Conservation (phyloP, 2,888 invertebrate species). For the Cheilosia soror region DNA sequence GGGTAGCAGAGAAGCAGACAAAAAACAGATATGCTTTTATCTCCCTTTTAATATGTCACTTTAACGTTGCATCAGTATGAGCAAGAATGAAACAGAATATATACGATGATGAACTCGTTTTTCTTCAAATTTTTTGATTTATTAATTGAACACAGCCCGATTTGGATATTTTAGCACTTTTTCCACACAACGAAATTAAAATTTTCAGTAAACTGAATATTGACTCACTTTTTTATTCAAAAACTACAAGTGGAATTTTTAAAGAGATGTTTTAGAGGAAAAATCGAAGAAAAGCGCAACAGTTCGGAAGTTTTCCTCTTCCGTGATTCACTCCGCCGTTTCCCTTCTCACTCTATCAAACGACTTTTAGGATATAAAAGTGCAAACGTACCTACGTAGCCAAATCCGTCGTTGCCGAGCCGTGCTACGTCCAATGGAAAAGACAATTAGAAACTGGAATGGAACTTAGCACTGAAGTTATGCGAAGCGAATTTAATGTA, state of each 20-base stretch:
- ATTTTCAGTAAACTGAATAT: neutral
- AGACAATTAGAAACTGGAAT: conserved; percentile 66
- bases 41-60: conserved; percentile 63
- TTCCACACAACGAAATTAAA: conserved; percentile 4
- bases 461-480: conserved; percentile 49
- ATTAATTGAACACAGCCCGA: conserved; percentile 69
- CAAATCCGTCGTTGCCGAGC: conserved; percentile 14
- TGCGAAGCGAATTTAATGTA: conserved; percentile 59
- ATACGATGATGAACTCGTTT: conserved; percentile 47
- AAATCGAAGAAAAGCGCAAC: conserved; percentile 60
- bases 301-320: conserved; percentile 52
- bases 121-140: conserved; percentile 42
- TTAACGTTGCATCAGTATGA: conserved; percentile 29
- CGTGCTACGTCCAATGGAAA: conserved; percentile 43
- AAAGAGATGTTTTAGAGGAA: conserved; percentile 4
- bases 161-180: conserved; percentile 34
- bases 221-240: neutral
- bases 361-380: conserved; percentile 35
- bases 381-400: conserved; percentile 56
- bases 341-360: conserved; percentile 50
- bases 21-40: conserved; percentile 51
- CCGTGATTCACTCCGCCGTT: conserved; percentile 28
- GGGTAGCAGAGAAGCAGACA: conserved; percentile 45
- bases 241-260: neutral
- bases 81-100: conserved; percentile 44